Percentiles rank a stretch among this genome's conserved stretches.
phyloP scores from a whole-genome alignment of 1,140 invertebrate species.

The Heliothis subflexa region DNA sequence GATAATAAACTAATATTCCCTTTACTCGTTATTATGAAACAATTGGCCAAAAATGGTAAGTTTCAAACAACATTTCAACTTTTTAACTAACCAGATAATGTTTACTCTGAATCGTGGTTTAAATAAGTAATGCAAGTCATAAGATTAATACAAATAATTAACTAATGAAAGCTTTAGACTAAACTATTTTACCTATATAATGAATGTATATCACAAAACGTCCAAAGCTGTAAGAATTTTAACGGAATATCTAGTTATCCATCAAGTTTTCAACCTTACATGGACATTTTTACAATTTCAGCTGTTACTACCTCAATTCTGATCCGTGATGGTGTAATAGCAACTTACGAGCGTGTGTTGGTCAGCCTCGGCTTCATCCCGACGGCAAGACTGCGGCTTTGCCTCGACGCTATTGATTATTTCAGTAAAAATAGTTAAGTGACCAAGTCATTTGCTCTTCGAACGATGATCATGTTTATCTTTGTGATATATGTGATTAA shows the following conservation, averaged over 20 bases:
- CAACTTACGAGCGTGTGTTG: conserved; percentile 88
- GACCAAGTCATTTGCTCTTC: conserved; percentile 7
- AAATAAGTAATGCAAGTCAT: too few species aligned
- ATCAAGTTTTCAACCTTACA: neutral
- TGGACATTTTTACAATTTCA: conserved; percentile 61
- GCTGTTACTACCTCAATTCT: conserved; percentile 87
- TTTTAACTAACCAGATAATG: too few species aligned
- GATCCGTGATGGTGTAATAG: conserved; percentile 88
- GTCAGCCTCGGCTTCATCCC: conserved; percentile 88
- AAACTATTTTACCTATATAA: too few species aligned
- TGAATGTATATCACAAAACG: too few species aligned
- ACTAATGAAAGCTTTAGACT: too few species aligned
- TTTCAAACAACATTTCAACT: conserved; percentile 30
- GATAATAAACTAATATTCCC: conserved; percentile 88
- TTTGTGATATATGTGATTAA: conserved; percentile 11
- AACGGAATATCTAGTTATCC: neutral
- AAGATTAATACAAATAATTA: too few species aligned
- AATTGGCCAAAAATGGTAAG: conserved; percentile 89
- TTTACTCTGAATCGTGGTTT: too few species aligned
- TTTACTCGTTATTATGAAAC: conserved; percentile 88
- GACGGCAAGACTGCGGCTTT: conserved; percentile 87
- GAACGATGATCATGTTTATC: conserved; percentile 26
- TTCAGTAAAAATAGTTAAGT: conserved; percentile 88
- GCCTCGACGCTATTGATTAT: conserved; percentile 89
- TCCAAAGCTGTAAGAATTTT: too few species aligned